Percentiles rank a stretch among this genome's conserved stretches.
Conservation (phyloP, 1,140 invertebrate genomes). For the Hermetia illucens region DNA sequence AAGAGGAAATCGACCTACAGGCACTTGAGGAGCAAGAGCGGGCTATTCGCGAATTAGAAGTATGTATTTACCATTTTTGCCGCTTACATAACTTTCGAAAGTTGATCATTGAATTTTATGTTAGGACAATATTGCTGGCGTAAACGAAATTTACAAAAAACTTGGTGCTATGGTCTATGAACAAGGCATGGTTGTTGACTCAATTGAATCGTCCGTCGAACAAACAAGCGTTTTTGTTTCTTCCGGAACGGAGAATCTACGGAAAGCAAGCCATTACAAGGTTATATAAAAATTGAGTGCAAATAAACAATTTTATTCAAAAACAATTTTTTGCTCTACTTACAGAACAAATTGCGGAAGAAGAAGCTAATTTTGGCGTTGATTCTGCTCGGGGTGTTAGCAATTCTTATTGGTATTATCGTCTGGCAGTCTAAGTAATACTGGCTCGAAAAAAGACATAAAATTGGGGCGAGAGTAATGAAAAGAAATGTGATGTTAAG, state of each 20-base stretch:
- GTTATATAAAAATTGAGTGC: conserved; percentile 18
- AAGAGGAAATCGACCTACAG: conserved; percentile 70
- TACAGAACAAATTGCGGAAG: conserved; percentile 68
- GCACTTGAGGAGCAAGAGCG: conserved; percentile 80
- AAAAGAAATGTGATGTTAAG: too few relatives aligned
- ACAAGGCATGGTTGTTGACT: conserved; percentile 92
- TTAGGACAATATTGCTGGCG: conserved; percentile 84
- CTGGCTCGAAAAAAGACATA: too few relatives aligned
- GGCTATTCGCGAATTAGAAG: conserved; percentile 80
- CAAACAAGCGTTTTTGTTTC: conserved; percentile 74
- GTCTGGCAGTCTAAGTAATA: conserved; percentile 23
- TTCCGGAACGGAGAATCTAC: conserved; percentile 64
- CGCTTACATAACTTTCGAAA: background rate
- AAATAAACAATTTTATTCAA: conserved; percentile 12
- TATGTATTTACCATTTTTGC: conserved; percentile 28
- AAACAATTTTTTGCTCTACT: conserved; percentile 18
- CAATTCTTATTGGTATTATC: conserved; percentile 44
- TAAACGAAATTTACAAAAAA: conserved; percentile 98
- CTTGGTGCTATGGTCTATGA: conserved; percentile 91
- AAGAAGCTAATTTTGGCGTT: conserved; percentile 68
- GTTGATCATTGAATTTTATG: background rate
- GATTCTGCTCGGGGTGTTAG: conserved; percentile 48
- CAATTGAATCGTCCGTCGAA: conserved; percentile 93
- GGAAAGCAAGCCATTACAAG: conserved; percentile 70
- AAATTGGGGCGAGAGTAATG: too few relatives aligned